Base-by-base conservation (phyloP, 2,797 vertebrate species). In the Picus viridis region DNA sequence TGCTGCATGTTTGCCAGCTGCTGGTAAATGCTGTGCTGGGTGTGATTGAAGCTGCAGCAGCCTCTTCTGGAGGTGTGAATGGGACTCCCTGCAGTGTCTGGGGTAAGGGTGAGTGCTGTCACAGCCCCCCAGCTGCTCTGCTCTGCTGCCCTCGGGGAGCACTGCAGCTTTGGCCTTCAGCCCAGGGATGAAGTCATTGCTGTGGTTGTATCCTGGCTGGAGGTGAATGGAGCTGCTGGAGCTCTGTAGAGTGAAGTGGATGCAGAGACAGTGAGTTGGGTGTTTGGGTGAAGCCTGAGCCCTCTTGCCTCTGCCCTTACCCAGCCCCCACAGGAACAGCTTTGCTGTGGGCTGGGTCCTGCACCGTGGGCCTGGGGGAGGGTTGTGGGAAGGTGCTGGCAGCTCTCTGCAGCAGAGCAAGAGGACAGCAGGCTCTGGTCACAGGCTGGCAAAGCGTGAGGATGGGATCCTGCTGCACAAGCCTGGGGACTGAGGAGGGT, bases 401-500 rank as follows among this genome's bases (percentile, higher is more conserved):
- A 43, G 23, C 2, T 63, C 17, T 5, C 12, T 49, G 14, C 2
- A 3, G 45, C 22, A 6, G 22, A 12, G 18, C 0, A 3, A n/a
- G 63, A 57, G 51, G 9, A 54, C 17, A 29, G 17, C 1, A 6
- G 45, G 47, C 30, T 71, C 7, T 3, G 9, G 27, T 32, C 18
- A 6, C 36, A 41, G 0, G 20, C 5, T 2, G 14, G 54, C 41
- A 7, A 29, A 26, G 54, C 18, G 41, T 58, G 10, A 16, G 2
- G 3, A 7, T 29, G 12, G 0, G 2, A 5, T 47, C 5, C 24
- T 22, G n/a, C 18, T 0, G 4, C 29, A 11, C 0, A 6, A 19
- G n/a, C 7, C 3, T 0, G 2, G 9, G 20, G n/a, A 7, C 4
- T 54, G 32, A 7, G n/a, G 51, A 10, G 41, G 15, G 41, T 43